Evolutionary conservation across 2,113 vertebrate species (phyloP), one percentile per base, ranked within the genome.

Genomic region (Haplotaxodon microlepis): DNA sequence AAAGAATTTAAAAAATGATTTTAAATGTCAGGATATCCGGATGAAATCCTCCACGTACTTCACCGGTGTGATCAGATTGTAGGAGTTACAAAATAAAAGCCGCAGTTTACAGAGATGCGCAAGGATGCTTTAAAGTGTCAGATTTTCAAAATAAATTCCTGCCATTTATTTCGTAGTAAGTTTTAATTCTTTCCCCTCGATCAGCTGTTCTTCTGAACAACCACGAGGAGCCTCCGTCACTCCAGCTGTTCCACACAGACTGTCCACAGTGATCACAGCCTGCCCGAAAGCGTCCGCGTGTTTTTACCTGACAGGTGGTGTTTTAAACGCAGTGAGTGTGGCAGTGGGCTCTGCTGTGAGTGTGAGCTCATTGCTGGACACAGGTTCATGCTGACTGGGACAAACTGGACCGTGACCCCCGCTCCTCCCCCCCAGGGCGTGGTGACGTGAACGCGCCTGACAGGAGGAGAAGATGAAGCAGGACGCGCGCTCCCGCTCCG

Each of bases 81-180:
- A 66, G 17, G 17, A 66, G 34, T 66, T n/a, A 5, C 31, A 66
- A 21, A 69, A 69, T 69, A 13, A 69, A 69, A 36, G 61, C 31
- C 4, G 61, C 31, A 0, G 31, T 36, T 66, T 36, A 36, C 6
- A 36, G 10, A 63, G 9, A 36, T 5, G 59, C 59, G 16, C 29
- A 36, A 63, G 2, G 31, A 63, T 2, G 17, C 17, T 0, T 38
- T 66, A 3, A 66, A 66, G 61, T n/a, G 34, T 21, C 11, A 0
- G 11, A 13, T 40, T 69, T 69, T 40, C 34, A 13, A 21, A 69
- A 38, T 69, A 69, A 38, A 69, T 21, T 21, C 11, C 4, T 38
- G 31, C 10, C 17, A 66, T 0, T 36, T 66, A n/a, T 66, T n/a
- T 38, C 0, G 17, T 66, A 34, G 29, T 17, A 0, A 66, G 3